A percentile compares a stretch with the other conserved stretches of the same genome.
phyloP scores from a whole-genome alignment of 1,140 invertebrate species.

The Aphidius gifuensis region DNA sequence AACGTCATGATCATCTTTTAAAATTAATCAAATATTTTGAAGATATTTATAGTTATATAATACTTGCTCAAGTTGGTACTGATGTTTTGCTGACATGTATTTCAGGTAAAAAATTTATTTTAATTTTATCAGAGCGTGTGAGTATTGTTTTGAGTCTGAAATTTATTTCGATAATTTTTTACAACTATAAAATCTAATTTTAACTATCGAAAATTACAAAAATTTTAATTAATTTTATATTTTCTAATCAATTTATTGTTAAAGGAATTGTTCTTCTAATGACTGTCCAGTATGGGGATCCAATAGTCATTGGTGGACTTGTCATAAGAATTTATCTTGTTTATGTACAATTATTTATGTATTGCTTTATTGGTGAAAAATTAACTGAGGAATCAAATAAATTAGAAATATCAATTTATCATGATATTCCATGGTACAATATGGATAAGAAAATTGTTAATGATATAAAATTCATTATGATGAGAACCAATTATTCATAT shows the following conservation, averaged over 20 bases:
- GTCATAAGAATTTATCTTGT: conserved; percentile 20
- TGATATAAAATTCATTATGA: conserved; percentile 19
- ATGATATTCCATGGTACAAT: conserved; percentile 19
- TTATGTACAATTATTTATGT: conserved; percentile 23
- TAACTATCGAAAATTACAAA: no score
- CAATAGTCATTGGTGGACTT: not conserved
- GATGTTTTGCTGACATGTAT: conserved; percentile 19
- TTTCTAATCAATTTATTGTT: not conserved
- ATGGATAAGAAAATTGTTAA: conserved; percentile 15
- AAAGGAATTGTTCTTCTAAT: conserved; percentile 15
- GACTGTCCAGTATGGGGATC: conserved; percentile 8
- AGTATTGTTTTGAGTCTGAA: no score
- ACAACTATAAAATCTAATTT: no score
- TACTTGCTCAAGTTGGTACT: conserved; percentile 18
- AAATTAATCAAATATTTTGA: conserved; percentile 21
- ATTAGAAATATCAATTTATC: conserved; percentile 8
- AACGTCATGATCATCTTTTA: conserved; percentile 23
- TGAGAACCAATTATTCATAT: conserved; percentile 17
- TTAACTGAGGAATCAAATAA: conserved; percentile 9
- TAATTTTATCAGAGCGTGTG: not conserved
- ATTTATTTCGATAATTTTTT: no score
- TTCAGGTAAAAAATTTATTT: conserved; percentile 15
- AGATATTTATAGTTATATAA: conserved; percentile 18
- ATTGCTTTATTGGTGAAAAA: conserved; percentile 22
- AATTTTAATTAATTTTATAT: no score